Percentiles rank a stretch among this genome's conserved stretches.
Evolutionary conservation across 2,888 invertebrate genomes (phyloP).

Genomic region (Sarcophaga subvicina): DNA sequence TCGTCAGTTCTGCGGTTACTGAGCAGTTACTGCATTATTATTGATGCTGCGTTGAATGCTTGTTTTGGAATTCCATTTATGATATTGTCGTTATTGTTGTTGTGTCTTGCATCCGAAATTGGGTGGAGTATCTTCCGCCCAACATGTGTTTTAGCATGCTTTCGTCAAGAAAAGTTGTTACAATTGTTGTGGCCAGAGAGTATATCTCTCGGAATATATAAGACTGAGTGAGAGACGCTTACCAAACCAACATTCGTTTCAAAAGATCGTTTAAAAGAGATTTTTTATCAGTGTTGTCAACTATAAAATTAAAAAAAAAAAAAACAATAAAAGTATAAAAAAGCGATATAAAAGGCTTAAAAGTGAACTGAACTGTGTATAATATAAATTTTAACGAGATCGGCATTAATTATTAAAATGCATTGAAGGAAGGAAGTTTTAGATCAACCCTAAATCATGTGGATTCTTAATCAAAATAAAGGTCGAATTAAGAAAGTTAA

Average conservation of each 20-base stretch:
- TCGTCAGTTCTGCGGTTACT: not conserved
- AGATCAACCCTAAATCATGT: too few relatives aligned
- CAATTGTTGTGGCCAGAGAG: conserved; percentile 26
- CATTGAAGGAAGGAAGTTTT: too few relatives aligned
- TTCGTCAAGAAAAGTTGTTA: conserved; percentile 52
- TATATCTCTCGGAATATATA: conserved; percentile 15
- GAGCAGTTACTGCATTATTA: not conserved
- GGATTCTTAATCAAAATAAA: too few relatives aligned
- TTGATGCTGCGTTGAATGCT: conserved; percentile 30
- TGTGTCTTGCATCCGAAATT: conserved; percentile 77
- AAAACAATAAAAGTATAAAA: too few relatives aligned
- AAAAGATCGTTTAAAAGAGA: not conserved
- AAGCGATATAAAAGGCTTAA: too few relatives aligned
- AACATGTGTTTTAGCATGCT: conserved; percentile 69
- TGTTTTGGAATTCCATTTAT: conserved; percentile 75
- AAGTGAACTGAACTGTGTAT: too few relatives aligned
- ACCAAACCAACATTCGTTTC: not conserved
- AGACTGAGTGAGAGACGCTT: not conserved
- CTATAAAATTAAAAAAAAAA: not conserved
- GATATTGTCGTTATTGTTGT: conserved; percentile 56
- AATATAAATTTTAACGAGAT: too few relatives aligned
- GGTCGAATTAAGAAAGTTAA: too few relatives aligned
- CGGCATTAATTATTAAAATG: too few relatives aligned
- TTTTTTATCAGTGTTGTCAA: not conserved
- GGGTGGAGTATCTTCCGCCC: conserved; percentile 78